phyloP scores from a whole-genome alignment of 2,888 invertebrate genomes.

The Drosophila paramelanica region DNA sequence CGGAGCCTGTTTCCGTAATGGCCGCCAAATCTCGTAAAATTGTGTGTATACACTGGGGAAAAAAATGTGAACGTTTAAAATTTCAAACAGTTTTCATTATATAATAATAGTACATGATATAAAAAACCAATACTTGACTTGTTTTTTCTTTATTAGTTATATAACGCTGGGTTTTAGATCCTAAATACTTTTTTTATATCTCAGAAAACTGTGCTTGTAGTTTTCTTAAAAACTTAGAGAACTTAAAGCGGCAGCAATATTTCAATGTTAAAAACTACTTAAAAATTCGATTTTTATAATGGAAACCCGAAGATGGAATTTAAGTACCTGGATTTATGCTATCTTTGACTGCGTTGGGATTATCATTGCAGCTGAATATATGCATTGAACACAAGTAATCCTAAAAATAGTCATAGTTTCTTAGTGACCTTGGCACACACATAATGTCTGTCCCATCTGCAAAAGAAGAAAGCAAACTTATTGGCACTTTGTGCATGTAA shows the following conservation, averaged over 20 bases:
- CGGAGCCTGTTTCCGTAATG: constrained; percentile 65
- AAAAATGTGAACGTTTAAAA: neutral
- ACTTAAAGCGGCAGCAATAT: too few relatives aligned
- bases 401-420: constrained; percentile 13
- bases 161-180: too few relatives aligned
- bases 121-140: too few relatives aligned
- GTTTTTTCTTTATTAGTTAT: too few relatives aligned
- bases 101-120: neutral
- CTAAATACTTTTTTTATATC: too few relatives aligned
- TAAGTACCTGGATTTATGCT: neutral
- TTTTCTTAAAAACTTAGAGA: too few relatives aligned
- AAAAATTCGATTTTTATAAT: too few relatives aligned
- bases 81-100: neutral
- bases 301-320: too few relatives aligned
- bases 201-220: too few relatives aligned
- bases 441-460: constrained; percentile 6
- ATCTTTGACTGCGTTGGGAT: neutral
- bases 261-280: too few relatives aligned
- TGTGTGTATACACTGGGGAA: constrained; percentile 18
- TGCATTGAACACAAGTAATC: neutral
- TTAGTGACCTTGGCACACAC: constrained; percentile 37
- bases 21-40: constrained; percentile 44
- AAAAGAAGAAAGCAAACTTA: neutral
- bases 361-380: neutral
- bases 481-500: constrained; percentile 20